These are phyloP conservation scores for Ataeniobius toweri DNA, from an alignment of 2,797 vertebrate species.

Conservation along the genomic window DNA sequence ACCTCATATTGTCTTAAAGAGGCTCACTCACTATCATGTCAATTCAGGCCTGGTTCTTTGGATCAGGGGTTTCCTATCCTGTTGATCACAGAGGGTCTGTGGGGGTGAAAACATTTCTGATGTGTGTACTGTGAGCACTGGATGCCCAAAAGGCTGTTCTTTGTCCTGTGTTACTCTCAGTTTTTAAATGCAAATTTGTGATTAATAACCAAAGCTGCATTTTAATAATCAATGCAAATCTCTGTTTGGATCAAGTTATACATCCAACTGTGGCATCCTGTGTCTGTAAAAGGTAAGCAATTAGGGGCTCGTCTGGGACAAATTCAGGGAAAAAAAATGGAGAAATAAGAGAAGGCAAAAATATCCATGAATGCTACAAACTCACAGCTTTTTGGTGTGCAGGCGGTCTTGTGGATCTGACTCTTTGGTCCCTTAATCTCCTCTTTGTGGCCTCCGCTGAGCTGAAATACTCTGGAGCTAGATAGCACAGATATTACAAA, in stretches of 20 bases:
- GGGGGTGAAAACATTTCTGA: neutral
- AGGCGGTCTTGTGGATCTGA: constrained; percentile 76
- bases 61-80: neutral
- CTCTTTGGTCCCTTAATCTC: constrained; percentile 69
- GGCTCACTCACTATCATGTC: neutral
- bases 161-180: neutral
- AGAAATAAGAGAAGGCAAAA: neutral
- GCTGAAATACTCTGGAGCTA: constrained; percentile 84
- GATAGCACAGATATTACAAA: constrained; percentile 10
- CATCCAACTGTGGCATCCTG: neutral
- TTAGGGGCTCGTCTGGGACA: neutral
- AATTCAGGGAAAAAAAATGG: neutral
- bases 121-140: neutral
- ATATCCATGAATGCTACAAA: neutral
- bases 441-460: constrained; percentile 74
- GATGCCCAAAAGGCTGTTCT: neutral
- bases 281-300: neutral
- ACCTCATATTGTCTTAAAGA: neutral
- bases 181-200: no score
- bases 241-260: neutral
- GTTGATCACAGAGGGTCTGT: neutral
- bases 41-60: neutral
- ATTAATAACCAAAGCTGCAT: no score
- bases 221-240: no score
- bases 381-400: constrained; percentile 83